Evolutionary conservation across 2,797 vertebrate genomes (phyloP).

Genomic region (Chelonia mydas): DNA sequence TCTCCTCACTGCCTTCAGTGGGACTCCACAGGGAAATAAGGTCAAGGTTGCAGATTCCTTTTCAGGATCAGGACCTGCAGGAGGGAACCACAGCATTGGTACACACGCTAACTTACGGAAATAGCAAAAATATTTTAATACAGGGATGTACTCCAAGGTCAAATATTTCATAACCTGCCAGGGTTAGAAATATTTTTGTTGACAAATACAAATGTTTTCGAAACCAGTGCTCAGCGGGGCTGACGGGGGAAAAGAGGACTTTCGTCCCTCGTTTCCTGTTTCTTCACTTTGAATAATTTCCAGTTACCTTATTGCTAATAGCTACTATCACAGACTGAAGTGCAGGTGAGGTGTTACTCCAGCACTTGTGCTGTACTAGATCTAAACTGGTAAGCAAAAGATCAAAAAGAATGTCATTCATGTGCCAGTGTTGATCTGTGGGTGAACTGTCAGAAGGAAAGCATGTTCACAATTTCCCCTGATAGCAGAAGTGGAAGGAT

Average conservation of each 20-base stretch:
- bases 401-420: background rate
- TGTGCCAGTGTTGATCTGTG: rapidly evolving
- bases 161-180: background rate
- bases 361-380: background rate
- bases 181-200: background rate
- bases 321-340: background rate
- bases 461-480: background rate
- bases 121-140: background rate
- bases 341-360: background rate
- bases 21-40: background rate
- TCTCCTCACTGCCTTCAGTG: background rate
- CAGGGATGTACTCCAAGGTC: background rate
- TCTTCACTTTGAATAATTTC: background rate
- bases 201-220: background rate
- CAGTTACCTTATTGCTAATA: background rate
- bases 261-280: rapidly evolving
- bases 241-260: background rate
- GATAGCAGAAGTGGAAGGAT: background rate
- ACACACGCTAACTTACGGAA: background rate
- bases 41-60: background rate
- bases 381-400: background rate
- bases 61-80: background rate
- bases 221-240: rapidly evolving
- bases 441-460: background rate
- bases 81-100: background rate